These are phyloP conservation scores for Cyprinodon diabolis DNA, from an alignment of 2,797 vertebrate genomes.

Conservation along the genomic window DNA sequence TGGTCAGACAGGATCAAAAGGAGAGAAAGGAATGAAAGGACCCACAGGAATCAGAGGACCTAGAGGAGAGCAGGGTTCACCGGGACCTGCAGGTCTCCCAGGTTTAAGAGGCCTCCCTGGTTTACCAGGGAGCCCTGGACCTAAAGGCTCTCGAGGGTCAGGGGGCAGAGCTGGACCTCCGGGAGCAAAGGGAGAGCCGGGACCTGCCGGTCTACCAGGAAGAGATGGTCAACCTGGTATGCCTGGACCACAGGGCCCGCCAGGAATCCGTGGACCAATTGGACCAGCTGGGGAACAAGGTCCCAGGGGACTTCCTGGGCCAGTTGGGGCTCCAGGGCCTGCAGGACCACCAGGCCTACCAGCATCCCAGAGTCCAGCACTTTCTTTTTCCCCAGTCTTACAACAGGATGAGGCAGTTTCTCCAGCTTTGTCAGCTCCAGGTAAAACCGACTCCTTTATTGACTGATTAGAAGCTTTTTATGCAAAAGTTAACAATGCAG, in stretches of 20 bases:
- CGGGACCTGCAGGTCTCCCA: slow-evolving; percentile 85
- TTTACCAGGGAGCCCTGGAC: slow-evolving; percentile 86
- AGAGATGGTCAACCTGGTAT: slow-evolving; percentile 88
- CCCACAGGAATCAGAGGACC: slow-evolving; percentile 84
- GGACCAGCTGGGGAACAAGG: slow-evolving; percentile 89
- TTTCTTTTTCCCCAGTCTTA: slow-evolving; percentile 78
- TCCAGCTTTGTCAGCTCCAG: slow-evolving; percentile 54
- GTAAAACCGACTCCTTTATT: slow-evolving; percentile 27
- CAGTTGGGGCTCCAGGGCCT: slow-evolving; percentile 86
- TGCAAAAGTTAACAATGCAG: not conserved
- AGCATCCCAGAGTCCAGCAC: slow-evolving; percentile 77
- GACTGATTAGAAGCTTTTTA: not conserved
- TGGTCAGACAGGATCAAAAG: slow-evolving; percentile 88
- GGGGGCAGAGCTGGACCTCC: slow-evolving; percentile 90
- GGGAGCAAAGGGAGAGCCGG: slow-evolving; percentile 90
- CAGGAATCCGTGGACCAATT: slow-evolving; percentile 86
- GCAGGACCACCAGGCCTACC: slow-evolving; percentile 82
- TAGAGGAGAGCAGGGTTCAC: slow-evolving; percentile 87
- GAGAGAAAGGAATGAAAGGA: slow-evolving; percentile 93
- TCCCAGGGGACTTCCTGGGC: slow-evolving; percentile 85
- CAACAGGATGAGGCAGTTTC: slow-evolving; percentile 78
- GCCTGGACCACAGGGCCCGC: slow-evolving; percentile 87
- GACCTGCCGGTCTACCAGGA: slow-evolving; percentile 86
- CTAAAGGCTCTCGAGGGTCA: slow-evolving; percentile 92
- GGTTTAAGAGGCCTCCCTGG: slow-evolving; percentile 90